Evolutionary conservation across 2,888 invertebrate genomes (phyloP).

Genomic region (Leptinotarsa haldemani): DNA sequence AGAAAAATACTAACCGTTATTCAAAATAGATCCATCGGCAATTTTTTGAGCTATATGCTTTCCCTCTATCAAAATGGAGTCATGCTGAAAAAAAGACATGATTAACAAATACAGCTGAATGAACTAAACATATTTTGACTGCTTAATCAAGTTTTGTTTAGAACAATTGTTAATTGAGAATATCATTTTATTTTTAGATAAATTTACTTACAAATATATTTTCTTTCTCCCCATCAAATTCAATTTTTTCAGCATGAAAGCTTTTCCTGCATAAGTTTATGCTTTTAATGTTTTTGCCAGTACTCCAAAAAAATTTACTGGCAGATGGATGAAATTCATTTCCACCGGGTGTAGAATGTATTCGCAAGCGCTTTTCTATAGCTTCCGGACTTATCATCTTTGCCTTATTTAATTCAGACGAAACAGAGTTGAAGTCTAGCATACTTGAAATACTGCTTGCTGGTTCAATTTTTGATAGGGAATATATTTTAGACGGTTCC

Average conservation of each 20-base stretch:
- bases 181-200: background rate
- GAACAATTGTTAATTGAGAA: background rate
- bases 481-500: slow-evolving; percentile 46
- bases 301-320: slow-evolving; percentile 32
- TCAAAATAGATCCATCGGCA: slow-evolving; percentile 43
- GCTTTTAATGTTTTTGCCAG: slow-evolving; percentile 23
- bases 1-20: slow-evolving; percentile 39
- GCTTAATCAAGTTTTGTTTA: background rate
- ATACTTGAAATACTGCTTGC: slow-evolving; percentile 9
- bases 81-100: slow-evolving; percentile 40
- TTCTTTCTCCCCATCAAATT: slow-evolving; percentile 35
- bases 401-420: slow-evolving; percentile 31
- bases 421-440: slow-evolving; percentile 5
- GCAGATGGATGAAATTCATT: background rate
- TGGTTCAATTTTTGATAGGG: slow-evolving; percentile 37
- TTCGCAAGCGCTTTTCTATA: slow-evolving; percentile 9
- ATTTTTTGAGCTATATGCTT: slow-evolving; percentile 42
- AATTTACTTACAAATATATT: slow-evolving; percentile 41
- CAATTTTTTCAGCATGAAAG: slow-evolving; percentile 29
- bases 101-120: too few relatives aligned
- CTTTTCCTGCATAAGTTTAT: slow-evolving; percentile 17
- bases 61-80: slow-evolving; percentile 47
- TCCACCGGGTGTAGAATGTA: slow-evolving; percentile 9
- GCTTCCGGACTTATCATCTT: slow-evolving; percentile 25
- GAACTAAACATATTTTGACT: background rate